Evolutionary conservation across 2,797 vertebrate species (phyloP).

Genomic region (Sorex maritimensis): DNA sequence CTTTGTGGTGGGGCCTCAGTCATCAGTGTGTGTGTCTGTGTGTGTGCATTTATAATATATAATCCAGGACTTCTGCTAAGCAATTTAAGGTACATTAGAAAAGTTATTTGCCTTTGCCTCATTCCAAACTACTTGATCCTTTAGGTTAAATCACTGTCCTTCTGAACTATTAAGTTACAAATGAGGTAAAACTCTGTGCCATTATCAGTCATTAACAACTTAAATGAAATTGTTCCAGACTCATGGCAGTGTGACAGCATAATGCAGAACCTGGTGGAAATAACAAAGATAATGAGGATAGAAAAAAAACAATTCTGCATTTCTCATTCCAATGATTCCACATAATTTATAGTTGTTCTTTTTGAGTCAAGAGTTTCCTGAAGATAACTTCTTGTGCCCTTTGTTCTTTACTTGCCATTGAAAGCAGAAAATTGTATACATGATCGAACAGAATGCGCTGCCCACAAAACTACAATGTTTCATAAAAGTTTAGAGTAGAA

Average conservation of each 20-base stretch:
- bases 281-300: neutral
- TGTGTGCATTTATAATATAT: neutral
- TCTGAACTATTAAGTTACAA: neutral
- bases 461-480: neutral
- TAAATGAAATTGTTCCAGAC: constrained; percentile 11
- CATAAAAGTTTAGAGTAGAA: neutral
- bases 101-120: neutral
- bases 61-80: neutral
- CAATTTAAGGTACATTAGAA: neutral
- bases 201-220: constrained; percentile 53
- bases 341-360: neutral
- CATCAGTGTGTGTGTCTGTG: neutral
- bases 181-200: constrained; percentile 19
- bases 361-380: neutral
- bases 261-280: constrained; percentile 12
- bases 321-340: constrained; percentile 47
- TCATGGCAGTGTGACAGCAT: neutral
- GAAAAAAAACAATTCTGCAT: constrained; percentile 15
- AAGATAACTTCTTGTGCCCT: neutral
- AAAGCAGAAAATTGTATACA: neutral
- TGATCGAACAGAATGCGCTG: neutral
- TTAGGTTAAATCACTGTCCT: neutral
- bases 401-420: constrained; percentile 7
- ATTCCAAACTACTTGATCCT: neutral
- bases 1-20: neutral